Conservation (phyloP, 1,140 invertebrate species). For the Bombus confusus region DNA sequence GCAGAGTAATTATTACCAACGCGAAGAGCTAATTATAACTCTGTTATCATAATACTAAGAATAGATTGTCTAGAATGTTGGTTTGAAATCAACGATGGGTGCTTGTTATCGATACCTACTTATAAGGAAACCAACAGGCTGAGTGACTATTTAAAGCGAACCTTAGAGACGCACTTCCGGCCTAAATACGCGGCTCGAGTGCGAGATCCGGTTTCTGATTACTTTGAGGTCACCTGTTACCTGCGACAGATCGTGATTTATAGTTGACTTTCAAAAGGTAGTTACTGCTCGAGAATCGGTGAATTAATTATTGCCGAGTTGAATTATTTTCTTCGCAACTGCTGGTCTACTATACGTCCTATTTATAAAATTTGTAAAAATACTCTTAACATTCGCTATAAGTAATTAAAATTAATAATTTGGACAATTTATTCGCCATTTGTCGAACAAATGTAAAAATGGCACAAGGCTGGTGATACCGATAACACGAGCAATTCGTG, state of each 20-base stretch:
- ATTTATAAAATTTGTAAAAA: neutral
- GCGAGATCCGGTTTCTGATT: slow-evolving; percentile 69
- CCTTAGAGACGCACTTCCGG: slow-evolving; percentile 69
- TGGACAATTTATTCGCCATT: neutral
- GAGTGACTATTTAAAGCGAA: slow-evolving; percentile 67
- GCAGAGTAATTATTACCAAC: neutral
- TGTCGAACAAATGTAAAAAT: neutral
- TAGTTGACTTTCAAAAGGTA: slow-evolving; percentile 45
- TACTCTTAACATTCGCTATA: neutral
- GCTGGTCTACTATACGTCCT: neutral
- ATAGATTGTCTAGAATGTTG: slow-evolving; percentile 40
- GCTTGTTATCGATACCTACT: slow-evolving; percentile 15
- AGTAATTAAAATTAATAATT: neutral
- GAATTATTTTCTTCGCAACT: neutral
- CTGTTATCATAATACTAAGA: slow-evolving; percentile 2
- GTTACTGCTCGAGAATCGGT: slow-evolving; percentile 7
- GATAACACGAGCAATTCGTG: neutral
- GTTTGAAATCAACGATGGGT: slow-evolving; percentile 24
- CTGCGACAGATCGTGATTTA: slow-evolving; percentile 51
- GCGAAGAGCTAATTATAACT: slow-evolving; percentile 10
- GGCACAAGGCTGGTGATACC: neutral
- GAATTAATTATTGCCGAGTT: neutral
- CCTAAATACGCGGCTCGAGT: slow-evolving; percentile 69
- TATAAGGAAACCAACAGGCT: slow-evolving; percentile 38
- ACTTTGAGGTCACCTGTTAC: slow-evolving; percentile 52